Evolutionary conservation across 1,140 invertebrate genomes (phyloP).

Genomic region (Trachymyrmex septentrionalis): DNA sequence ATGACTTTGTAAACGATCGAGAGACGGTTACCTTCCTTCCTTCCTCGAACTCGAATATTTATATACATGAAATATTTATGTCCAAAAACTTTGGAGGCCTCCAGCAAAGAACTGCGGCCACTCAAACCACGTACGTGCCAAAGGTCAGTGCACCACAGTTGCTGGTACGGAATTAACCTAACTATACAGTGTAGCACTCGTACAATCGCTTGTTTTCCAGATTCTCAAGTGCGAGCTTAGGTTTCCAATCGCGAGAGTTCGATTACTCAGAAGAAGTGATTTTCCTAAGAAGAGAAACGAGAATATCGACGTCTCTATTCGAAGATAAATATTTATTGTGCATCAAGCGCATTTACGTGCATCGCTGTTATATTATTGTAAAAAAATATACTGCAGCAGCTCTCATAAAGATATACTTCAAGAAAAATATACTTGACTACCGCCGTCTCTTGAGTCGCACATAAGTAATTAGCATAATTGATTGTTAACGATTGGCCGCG

Average conservation of each 20-base stretch:
- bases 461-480: background rate
- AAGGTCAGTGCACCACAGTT: constrained; percentile 57
- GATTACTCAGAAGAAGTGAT: constrained; percentile 6
- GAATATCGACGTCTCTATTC: background rate
- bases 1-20: background rate
- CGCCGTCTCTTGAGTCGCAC: background rate
- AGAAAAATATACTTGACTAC: background rate
- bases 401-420: background rate
- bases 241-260: background rate
- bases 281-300: background rate
- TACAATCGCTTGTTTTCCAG: constrained; percentile 48
- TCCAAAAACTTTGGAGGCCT: background rate
- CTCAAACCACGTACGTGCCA: background rate
- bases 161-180: constrained; percentile 68
- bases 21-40: background rate
- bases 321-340: background rate
- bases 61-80: background rate
- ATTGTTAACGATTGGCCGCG: background rate
- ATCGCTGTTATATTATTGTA: background rate
- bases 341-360: background rate
- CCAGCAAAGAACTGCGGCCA: background rate
- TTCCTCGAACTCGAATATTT: background rate
- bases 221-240: background rate
- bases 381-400: background rate
- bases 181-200: background rate